Conservation (phyloP, 2,888 invertebrate genomes). For the Subacronicta megacephala region DNA sequence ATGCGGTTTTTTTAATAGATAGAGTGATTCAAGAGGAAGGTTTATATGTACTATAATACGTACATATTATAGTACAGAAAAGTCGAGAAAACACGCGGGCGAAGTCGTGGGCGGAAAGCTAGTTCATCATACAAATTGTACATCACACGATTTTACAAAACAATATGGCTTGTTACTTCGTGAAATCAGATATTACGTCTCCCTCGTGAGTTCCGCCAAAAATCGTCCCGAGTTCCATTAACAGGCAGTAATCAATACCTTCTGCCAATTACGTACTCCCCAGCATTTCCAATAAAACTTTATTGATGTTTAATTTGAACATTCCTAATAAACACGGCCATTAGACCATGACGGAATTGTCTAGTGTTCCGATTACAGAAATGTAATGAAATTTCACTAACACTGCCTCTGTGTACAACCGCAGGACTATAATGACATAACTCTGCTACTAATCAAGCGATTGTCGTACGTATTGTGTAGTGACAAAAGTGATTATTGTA, state of each 20-base stretch:
- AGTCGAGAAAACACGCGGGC: too few species aligned
- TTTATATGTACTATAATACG: too few species aligned
- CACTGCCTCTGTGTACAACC: conserved; percentile 44
- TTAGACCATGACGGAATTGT: conserved; percentile 64
- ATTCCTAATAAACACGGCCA: conserved; percentile 60
- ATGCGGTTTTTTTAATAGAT: too few species aligned
- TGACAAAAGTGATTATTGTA: conserved; percentile 35
- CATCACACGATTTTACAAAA: too few species aligned
- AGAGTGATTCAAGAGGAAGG: too few species aligned
- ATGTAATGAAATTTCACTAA: conserved; percentile 69
- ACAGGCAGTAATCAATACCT: conserved; percentile 7
- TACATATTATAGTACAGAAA: too few species aligned
- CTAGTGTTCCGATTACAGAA: conserved; percentile 62
- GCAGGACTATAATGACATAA: conserved; percentile 52
- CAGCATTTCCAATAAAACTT: conserved; percentile 37
- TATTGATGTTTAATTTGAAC: conserved; percentile 55
- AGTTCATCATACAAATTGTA: too few species aligned
- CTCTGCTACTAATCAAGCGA: conserved; percentile 27
- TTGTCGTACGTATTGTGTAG: conserved; percentile 36
- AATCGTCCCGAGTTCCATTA: neutral
- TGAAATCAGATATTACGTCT: neutral
- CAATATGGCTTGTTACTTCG: neutral
- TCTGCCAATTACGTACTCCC: conserved; percentile 11
- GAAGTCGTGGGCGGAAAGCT: too few species aligned
- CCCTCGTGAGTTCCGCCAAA: neutral